Evolutionary conservation across 2,888 invertebrate genomes (phyloP).

Genomic region (Suillia variegata): DNA sequence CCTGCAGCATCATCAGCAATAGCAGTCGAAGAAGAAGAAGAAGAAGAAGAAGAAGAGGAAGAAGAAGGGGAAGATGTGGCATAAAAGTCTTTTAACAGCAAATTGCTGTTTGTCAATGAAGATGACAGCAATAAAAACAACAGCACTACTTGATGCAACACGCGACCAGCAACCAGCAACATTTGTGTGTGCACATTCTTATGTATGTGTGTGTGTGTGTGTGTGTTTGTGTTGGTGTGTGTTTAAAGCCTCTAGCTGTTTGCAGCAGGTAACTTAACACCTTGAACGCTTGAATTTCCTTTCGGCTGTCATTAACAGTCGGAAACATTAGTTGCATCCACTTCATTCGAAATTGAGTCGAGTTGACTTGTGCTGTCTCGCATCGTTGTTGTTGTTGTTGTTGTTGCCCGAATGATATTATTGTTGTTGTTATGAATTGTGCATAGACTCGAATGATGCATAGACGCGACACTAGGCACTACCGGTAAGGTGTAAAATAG

Average conservation of each 20-base stretch:
- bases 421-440: constrained; percentile 15
- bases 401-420: constrained; percentile 59
- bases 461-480: no score
- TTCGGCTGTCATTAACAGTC: constrained; percentile 12
- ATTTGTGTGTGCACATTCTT: no score
- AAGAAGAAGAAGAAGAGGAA: not conserved
- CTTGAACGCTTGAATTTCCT: constrained; percentile 11
- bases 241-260: constrained; percentile 9
- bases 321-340: not conserved
- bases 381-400: constrained; percentile 25
- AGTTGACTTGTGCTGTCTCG: not conserved
- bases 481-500: no score
- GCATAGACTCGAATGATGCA: no score
- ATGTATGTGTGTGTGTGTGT: not conserved
- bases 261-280: constrained; percentile 20
- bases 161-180: not conserved
- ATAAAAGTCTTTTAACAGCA: not conserved
- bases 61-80: not conserved
- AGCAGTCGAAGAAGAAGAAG: not conserved
- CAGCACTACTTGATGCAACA: constrained; percentile 9
- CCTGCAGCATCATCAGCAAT: not conserved
- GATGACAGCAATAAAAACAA: constrained; percentile 18
- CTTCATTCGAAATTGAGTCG: no score
- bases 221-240: not conserved
- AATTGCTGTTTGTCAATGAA: constrained; percentile 15